Conservation (phyloP, 2,113 vertebrate genomes). For the Eolophus roseicapilla region DNA sequence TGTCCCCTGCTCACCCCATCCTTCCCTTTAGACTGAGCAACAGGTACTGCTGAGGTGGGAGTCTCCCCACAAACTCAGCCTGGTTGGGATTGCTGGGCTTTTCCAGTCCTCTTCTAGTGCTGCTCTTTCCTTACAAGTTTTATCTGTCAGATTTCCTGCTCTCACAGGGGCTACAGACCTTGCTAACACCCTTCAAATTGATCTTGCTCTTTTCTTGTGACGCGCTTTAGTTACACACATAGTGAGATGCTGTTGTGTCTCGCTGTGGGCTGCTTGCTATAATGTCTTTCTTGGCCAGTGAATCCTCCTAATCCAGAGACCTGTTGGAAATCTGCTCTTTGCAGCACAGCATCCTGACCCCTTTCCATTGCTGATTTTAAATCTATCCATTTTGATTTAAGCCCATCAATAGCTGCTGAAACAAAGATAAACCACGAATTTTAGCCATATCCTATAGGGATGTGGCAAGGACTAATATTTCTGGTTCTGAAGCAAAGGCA, state of each 20-base stretch:
- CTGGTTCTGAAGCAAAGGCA: background rate
- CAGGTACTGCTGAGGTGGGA: accelerated
- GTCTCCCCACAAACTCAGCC: background rate
- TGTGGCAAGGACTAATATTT: background rate
- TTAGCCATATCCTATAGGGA: background rate
- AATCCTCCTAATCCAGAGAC: background rate
- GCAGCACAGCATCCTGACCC: background rate
- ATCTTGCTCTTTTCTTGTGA: background rate
- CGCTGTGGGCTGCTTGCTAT: background rate
- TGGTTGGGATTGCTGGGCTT: accelerated
- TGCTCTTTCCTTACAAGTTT: background rate
- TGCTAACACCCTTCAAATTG: background rate
- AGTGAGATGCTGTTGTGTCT: background rate
- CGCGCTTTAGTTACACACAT: accelerated
- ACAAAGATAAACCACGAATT: background rate
- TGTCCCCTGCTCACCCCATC: background rate
- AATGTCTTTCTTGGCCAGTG: background rate
- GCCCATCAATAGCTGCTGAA: background rate
- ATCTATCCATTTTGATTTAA: background rate
- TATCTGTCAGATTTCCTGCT: background rate
- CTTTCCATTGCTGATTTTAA: background rate
- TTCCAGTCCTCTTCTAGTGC: background rate
- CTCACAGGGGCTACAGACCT: background rate
- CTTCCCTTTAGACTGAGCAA: background rate
- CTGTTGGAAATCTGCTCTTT: background rate